Evolutionary conservation across 2,113 vertebrate species (phyloP).

Genomic region (Dunckerocampus dactyliophorus): DNA sequence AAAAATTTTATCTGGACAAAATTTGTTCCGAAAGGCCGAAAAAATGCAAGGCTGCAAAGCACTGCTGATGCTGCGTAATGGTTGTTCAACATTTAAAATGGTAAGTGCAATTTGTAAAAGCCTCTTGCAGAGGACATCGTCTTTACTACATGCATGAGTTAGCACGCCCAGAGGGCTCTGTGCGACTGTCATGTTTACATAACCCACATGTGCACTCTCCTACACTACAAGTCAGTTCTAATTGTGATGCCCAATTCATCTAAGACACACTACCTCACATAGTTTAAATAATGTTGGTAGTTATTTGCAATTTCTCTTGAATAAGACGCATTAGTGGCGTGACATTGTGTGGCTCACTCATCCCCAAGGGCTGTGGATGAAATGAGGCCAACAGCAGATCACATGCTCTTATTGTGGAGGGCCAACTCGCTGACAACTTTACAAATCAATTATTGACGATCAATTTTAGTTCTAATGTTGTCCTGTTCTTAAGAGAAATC

Average conservation of each 20-base stretch:
- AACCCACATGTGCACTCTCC: conserved; percentile 8
- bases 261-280: neutral
- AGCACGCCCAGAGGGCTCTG: conserved; percentile 6
- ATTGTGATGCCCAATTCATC: no score
- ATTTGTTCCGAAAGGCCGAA: neutral
- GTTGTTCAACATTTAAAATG: conserved; percentile 7
- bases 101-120: conserved; percentile 16
- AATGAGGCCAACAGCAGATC: conserved; percentile 65
- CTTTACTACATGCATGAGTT: conserved; percentile 27
- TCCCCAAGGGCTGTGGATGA: conserved; percentile 49
- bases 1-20: no score
- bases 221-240: neutral
- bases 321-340: conserved; percentile 11
- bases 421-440: neutral
- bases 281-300: neutral
- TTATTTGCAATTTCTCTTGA: no score
- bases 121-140: neutral
- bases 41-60: conserved; percentile 9
- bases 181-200: conserved; percentile 32
- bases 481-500: neutral
- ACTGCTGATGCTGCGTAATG: conserved; percentile 17
- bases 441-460: neutral
- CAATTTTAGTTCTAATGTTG: neutral
- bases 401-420: neutral
- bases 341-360: conserved; percentile 41